Percentiles rank a stretch among this genome's conserved stretches.
Conservation (phyloP, 1,140 invertebrate species). For the Hydropsyche tenuis region DNA sequence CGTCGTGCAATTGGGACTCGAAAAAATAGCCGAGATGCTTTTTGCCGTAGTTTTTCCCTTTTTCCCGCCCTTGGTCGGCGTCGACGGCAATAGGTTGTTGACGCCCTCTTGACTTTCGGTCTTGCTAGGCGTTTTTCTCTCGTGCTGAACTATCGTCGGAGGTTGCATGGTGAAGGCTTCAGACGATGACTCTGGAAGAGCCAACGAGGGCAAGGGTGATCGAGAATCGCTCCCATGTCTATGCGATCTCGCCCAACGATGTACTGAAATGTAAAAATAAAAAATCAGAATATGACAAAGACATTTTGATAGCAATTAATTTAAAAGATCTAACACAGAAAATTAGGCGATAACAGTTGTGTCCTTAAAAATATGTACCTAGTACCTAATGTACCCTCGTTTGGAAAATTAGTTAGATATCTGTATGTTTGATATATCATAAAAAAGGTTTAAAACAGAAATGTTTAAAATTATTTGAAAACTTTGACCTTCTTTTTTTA, state of each 20-base stretch:
- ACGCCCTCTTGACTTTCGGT: constrained; percentile 37
- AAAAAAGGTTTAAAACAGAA: no score
- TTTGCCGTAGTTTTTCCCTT: constrained; percentile 33
- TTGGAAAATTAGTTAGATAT: no score
- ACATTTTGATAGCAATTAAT: no score
- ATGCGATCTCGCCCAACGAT: constrained; percentile 47
- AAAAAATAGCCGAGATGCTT: constrained; percentile 60
- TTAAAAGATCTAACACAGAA: no score
- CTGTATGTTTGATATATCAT: no score
- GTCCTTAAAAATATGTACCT: no score
- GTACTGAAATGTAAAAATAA: constrained; percentile 44
- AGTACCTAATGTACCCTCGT: no score
- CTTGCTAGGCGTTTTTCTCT: constrained; percentile 37
- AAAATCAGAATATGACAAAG: no score
- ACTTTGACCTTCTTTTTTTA: no score
- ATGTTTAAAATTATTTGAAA: no score
- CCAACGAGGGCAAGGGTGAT: constrained; percentile 40
- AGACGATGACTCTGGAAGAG: constrained; percentile 38
- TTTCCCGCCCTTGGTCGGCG: constrained; percentile 32
- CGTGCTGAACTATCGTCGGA: constrained; percentile 28
- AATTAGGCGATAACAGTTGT: no score
- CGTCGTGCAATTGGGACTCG: constrained; percentile 67
- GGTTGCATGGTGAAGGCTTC: constrained; percentile 36
- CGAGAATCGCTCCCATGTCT: constrained; percentile 37
- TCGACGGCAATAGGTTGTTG: constrained; percentile 40